phyloP scores from a whole-genome alignment of 2,113 vertebrate genomes.

The Macquaria ambigua region DNA sequence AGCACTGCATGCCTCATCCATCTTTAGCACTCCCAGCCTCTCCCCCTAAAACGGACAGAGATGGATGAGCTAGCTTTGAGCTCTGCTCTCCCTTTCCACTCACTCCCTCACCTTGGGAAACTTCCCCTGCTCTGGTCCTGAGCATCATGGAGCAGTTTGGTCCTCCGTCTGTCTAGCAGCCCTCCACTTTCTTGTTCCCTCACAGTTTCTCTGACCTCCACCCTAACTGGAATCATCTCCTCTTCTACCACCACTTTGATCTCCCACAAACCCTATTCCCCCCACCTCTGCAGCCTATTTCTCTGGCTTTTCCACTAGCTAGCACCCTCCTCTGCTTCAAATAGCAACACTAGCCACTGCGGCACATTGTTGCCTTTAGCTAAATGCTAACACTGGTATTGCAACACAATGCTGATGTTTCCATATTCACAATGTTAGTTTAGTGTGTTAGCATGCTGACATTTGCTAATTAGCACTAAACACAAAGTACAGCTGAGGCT shows the following conservation, averaged over 20 bases:
- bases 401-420: neutral
- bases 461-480: neutral
- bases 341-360: neutral
- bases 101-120: constrained; percentile 66
- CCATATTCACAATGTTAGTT: neutral
- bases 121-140: constrained; percentile 9
- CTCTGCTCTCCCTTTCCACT: constrained; percentile 54
- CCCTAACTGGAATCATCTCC: neutral
- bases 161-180: constrained; percentile 27
- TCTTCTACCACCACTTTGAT: constrained; percentile 14
- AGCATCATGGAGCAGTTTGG: constrained; percentile 43
- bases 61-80: constrained; percentile 69
- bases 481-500: neutral
- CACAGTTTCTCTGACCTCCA: constrained; percentile 7
- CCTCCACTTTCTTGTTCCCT: constrained; percentile 5
- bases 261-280: neutral
- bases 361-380: neutral
- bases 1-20: constrained; percentile 73
- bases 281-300: neutral
- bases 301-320: neutral
- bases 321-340: neutral
- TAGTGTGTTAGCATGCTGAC: neutral
- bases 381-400: neutral
- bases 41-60: constrained; percentile 75
- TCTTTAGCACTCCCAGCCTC: constrained; percentile 69